Conservation (phyloP, 2,888 invertebrate species). For the Athalia cordata region DNA sequence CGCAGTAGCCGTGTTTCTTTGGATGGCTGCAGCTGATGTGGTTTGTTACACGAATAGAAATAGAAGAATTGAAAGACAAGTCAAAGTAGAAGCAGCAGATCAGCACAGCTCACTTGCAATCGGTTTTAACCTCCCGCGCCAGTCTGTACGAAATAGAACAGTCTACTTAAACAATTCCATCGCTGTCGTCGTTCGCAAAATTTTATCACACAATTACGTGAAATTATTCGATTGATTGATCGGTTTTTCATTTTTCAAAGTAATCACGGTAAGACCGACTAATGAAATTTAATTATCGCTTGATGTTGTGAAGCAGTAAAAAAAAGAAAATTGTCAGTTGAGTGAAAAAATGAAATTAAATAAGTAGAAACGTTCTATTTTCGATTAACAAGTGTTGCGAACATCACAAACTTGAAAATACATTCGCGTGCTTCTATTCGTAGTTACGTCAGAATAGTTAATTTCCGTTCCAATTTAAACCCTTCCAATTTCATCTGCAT, state of each 20-base stretch:
- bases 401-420: no score
- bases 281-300: no score
- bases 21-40: neutral
- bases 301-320: no score
- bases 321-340: no score
- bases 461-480: neutral
- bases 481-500: neutral
- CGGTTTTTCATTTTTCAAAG: constrained; percentile 1
- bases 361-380: no score
- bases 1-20: no score
- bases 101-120: constrained; percentile 45
- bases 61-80: constrained; percentile 52
- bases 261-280: no score
- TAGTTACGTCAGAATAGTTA: no score
- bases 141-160: constrained; percentile 43
- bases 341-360: no score
- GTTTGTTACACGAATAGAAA: constrained; percentile 60
- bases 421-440: no score
- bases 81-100: no score
- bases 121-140: constrained; percentile 49
- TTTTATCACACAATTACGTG: constrained; percentile 1
- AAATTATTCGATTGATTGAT: constrained; percentile 22
- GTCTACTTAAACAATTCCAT: neutral
- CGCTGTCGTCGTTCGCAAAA: constrained; percentile 15
- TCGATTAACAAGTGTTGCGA: no score